phyloP scores from a whole-genome alignment of 1,140 invertebrate genomes.

The Caerostris darwini region DNA sequence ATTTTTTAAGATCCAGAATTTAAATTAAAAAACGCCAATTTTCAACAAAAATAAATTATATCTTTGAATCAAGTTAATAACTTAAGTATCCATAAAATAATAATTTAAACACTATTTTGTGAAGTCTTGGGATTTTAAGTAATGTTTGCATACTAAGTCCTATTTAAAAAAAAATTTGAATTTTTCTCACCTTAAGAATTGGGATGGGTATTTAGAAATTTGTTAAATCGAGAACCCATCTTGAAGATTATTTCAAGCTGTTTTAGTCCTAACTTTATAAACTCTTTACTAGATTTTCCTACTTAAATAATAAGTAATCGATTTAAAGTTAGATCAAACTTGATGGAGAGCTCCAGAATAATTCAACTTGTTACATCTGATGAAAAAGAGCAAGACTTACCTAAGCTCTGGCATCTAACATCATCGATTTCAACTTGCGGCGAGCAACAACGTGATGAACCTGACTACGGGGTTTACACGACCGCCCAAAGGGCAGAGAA shows the following conservation, averaged over 20 bases:
- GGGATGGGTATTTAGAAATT: background rate
- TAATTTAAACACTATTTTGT: too few relatives aligned
- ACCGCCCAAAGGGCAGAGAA: slow-evolving; percentile 74
- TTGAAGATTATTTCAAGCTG: slow-evolving; percentile 13
- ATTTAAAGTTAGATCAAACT: background rate
- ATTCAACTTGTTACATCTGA: slow-evolving; percentile 56
- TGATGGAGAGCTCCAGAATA: background rate
- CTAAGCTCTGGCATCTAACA: slow-evolving; percentile 58
- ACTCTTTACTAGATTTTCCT: background rate
- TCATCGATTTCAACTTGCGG: slow-evolving; percentile 68
- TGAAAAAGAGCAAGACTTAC: slow-evolving; percentile 50
- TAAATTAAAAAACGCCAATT: too few relatives aligned
- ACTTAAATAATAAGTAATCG: background rate
- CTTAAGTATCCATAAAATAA: too few relatives aligned
- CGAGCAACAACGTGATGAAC: slow-evolving; percentile 72
- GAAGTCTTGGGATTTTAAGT: too few relatives aligned
- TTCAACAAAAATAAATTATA: too few relatives aligned
- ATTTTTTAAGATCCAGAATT: too few relatives aligned
- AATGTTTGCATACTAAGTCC: too few relatives aligned
- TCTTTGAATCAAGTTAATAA: too few relatives aligned
- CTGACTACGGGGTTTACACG: slow-evolving; percentile 77
- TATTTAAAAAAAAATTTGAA: background rate
- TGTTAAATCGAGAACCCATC: background rate
- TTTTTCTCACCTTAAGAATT: background rate
- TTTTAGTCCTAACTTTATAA: slow-evolving; percentile 16